A percentile compares a stretch with the other conserved stretches of the same genome.
phyloP scores from a whole-genome alignment of 1,140 invertebrate genomes.

The Drosophila pectinifera region DNA sequence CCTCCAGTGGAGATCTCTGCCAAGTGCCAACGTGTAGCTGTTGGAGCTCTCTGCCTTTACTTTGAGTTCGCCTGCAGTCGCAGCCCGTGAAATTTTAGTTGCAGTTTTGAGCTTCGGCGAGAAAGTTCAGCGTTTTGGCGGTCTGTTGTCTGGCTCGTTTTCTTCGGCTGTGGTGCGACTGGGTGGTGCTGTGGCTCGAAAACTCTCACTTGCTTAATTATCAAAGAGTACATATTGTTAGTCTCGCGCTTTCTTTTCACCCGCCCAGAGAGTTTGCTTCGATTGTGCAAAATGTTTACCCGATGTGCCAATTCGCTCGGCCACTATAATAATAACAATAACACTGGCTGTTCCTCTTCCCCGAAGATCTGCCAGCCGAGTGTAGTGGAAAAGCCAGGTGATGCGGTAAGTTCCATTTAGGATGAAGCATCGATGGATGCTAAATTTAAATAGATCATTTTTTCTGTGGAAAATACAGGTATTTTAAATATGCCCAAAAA shows the following conservation, averaged over 20 bases:
- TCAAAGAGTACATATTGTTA: constrained; percentile 51
- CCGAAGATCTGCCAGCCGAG: constrained; percentile 45
- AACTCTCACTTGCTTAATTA: constrained; percentile 81
- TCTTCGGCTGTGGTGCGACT: constrained; percentile 13
- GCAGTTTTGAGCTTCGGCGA: constrained; percentile 74
- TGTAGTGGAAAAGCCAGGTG: constrained; percentile 61
- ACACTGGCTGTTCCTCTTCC: constrained; percentile 23
- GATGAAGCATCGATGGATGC: neutral
- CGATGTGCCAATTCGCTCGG: constrained; percentile 74
- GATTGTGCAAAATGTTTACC: constrained; percentile 74
- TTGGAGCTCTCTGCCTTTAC: neutral
- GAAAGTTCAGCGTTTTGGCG: constrained; percentile 65
- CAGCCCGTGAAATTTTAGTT: constrained; percentile 66
- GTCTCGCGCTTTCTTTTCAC: constrained; percentile 67
- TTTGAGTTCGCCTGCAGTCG: constrained; percentile 8
- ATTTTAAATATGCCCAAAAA: too few species aligned
- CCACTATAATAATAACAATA: constrained; percentile 54
- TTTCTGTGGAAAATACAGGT: too few species aligned
- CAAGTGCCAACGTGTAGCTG: constrained; percentile 5
- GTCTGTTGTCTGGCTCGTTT: constrained; percentile 12
- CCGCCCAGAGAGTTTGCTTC: constrained; percentile 48
- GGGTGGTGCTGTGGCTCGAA: constrained; percentile 7
- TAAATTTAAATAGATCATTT: too few species aligned
- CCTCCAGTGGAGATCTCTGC: neutral
- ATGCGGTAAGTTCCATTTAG: constrained; percentile 64